Evolutionary conservation across 2,113 vertebrate genomes (phyloP).

Genomic region (Alethe castanea): DNA sequence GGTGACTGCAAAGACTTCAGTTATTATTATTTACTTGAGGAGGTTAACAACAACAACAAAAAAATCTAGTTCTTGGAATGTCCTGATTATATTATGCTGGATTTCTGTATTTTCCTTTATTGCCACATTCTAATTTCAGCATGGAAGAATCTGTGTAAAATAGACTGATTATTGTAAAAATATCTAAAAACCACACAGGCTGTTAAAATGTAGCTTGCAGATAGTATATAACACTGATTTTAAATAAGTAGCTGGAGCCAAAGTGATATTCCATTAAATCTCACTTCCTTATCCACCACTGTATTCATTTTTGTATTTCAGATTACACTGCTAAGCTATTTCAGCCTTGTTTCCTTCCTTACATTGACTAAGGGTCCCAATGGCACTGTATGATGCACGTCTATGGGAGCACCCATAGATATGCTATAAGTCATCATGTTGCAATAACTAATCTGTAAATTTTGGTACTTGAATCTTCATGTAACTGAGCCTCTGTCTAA

Average conservation of each 20-base stretch:
- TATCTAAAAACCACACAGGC: conserved; percentile 33
- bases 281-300: conserved; percentile 26
- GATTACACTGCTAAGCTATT: not conserved
- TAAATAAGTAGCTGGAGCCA: conserved; percentile 52
- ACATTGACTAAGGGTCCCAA: not conserved
- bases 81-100: conserved; percentile 1
- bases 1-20: not conserved
- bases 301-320: conserved; percentile 49
- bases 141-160: conserved; percentile 54
- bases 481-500: not conserved
- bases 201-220: conserved; percentile 66
- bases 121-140: conserved; percentile 28
- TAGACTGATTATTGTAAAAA: conserved; percentile 57
- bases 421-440: not conserved
- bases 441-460: not conserved
- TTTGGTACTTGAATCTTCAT: not conserved
- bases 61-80: not conserved
- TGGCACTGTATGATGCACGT: not conserved
- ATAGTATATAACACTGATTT: conserved; percentile 48
- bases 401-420: not conserved
- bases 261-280: conserved; percentile 56
- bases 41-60: not conserved
- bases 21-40: not conserved
- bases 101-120: conserved; percentile 24
- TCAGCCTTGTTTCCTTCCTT: not conserved